Evolutionary conservation across 2,888 invertebrate genomes (phyloP), one percentile per base, ranked within the genome.

Genomic region (Cephus sareptanus): DNA sequence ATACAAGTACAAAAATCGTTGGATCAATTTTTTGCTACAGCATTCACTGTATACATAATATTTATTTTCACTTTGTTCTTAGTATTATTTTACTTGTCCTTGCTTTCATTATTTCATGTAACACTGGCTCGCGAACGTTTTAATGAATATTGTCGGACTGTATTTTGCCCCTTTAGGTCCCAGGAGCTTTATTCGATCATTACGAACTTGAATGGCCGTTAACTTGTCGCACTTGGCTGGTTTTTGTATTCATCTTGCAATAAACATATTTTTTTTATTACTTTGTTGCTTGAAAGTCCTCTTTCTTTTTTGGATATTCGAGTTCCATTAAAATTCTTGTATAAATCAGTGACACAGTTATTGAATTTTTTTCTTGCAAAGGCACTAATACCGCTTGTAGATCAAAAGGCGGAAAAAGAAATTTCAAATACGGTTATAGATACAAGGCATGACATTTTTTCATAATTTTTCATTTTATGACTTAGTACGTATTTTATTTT

Each of bases 161-260:
- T 71, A 71, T 69, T 82, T 85, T 86, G 79, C 82, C 83, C 84
- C 84, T 83, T 76, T 85, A 89, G 87, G 87, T 87, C 88, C 83
- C 85, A 86, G 84, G 87, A 89, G 85, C 86, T 89, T 85, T 84
- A 81, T 85, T 84, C 85, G 83, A 85, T 89, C 85, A 86, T 89
- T 86, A 87, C 86, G 87, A 87, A 84, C 80, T 88, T 89, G 84
- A 88, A 83, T 81, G 85, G 83, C 77, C 81, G 79, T 84, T 88
- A 83, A 85, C 76, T 76, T 79, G 77, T 82, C 83, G 79, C 84
- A 86, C 86, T 81, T 84, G 81, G 70, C 77, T 83, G 80, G 85
- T 83, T 82, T 85, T 77, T 83, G 83, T 74, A 40, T 76, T 75
- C 69, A 79, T 78, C 82, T 82, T 82, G 73, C 80, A 85, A 86